Percentiles rank a stretch among this genome's conserved stretches.
Evolutionary conservation across 2,113 vertebrate species (phyloP).

Genomic region (Serranochromis macrocephalus): DNA sequence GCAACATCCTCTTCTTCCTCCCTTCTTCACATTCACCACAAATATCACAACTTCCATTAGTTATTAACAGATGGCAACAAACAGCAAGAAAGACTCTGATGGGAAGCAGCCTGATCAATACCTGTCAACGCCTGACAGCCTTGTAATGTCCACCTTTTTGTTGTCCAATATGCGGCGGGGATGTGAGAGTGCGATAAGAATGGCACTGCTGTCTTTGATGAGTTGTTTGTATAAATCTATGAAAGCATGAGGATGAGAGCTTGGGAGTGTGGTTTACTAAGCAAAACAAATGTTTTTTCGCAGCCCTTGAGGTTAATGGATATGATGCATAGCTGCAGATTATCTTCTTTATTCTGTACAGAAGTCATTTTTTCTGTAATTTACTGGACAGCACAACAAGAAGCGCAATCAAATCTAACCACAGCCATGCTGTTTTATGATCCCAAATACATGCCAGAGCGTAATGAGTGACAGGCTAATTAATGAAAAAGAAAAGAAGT

Average conservation of each 20-base stretch:
- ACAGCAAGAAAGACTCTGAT: not conserved
- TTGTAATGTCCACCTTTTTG: constrained; percentile 20
- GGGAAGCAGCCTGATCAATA: constrained; percentile 44
- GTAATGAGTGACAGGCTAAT: constrained; percentile 50
- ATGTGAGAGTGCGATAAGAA: not conserved
- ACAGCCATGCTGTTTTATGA: not conserved
- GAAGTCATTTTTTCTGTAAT: not conserved
- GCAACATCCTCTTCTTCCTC: not conserved
- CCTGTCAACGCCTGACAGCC: constrained; percentile 16
- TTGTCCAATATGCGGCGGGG: not conserved
- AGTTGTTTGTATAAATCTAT: not conserved
- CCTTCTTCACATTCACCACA: not conserved
- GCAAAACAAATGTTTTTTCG: not conserved
- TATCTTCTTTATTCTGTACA: not conserved
- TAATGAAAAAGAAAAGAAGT: constrained; percentile 22
- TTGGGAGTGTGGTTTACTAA: not conserved
- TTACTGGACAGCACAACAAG: not conserved
- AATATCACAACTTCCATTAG: not conserved
- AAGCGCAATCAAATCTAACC: not conserved
- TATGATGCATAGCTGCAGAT: not conserved
- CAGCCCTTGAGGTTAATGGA: not conserved
- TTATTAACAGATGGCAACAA: constrained; percentile 7
- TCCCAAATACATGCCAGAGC: not conserved
- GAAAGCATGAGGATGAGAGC: not conserved
- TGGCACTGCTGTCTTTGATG: not conserved